A percentile compares a stretch with the other conserved stretches of the same genome.
phyloP scores from a whole-genome alignment of 2,113 vertebrate genomes.

The Blennius ocellaris region DNA sequence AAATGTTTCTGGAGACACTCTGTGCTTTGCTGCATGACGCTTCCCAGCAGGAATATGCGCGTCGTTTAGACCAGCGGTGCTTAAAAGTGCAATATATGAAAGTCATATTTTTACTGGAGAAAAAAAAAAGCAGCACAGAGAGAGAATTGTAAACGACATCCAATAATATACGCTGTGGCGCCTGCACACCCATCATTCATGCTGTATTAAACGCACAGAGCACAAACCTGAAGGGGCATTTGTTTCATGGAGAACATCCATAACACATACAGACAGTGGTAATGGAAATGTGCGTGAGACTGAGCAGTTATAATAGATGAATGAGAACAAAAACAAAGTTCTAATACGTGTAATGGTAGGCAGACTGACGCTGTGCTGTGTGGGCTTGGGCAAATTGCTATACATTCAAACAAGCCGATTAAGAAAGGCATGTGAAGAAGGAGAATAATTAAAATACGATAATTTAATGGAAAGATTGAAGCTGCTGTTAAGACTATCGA shows the following conservation, averaged over 20 bases:
- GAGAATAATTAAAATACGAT: too few species aligned
- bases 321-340: too few species aligned
- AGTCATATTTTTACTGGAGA: not conserved
- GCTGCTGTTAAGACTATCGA: too few species aligned
- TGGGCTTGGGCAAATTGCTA: too few species aligned
- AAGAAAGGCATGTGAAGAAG: too few species aligned
- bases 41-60: constrained; percentile 8
- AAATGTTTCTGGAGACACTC: constrained; percentile 8
- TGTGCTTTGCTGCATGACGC: constrained; percentile 18
- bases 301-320: not conserved
- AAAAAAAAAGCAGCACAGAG: not conserved
- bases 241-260: too few species aligned
- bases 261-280: not conserved
- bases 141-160: not conserved
- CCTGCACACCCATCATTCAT: not conserved
- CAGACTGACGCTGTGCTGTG: too few species aligned
- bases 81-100: too few species aligned
- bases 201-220: not conserved
- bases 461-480: too few species aligned
- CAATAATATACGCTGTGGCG: not conserved
- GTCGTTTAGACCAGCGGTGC: not conserved
- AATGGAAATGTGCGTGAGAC: not conserved
- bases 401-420: too few species aligned
- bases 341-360: too few species aligned
- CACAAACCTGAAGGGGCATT: too few species aligned